Conservation (phyloP, 1,140 invertebrate species). For the Papilio polytes region DNA sequence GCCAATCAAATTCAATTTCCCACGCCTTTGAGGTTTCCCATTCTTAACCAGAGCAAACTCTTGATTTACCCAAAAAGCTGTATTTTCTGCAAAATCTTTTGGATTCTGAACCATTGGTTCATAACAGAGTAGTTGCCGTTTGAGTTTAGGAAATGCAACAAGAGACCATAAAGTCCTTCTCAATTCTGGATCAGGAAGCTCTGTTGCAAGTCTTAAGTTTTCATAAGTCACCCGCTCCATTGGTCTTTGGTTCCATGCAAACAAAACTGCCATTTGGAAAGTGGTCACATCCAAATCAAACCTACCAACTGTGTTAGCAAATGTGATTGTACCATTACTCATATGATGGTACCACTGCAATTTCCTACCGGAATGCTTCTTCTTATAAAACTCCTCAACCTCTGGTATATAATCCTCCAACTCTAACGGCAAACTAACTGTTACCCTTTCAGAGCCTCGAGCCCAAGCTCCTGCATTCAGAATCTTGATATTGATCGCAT, state of each 20-base stretch:
- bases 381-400: slow-evolving; percentile 97
- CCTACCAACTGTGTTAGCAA: slow-evolving; percentile 95
- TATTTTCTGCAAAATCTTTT: slow-evolving; percentile 97
- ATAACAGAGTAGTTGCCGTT: slow-evolving; percentile 94
- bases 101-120: slow-evolving; percentile 91
- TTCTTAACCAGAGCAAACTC: slow-evolving; percentile 97
- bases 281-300: slow-evolving; percentile 99
- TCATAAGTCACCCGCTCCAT: slow-evolving; percentile 97
- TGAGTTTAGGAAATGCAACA: slow-evolving; percentile 98
- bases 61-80: slow-evolving; percentile 98
- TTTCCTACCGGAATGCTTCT: slow-evolving; percentile 98
- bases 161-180: slow-evolving; percentile 98
- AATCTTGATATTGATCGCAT: slow-evolving; percentile 95
- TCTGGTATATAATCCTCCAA: slow-evolving; percentile 99
- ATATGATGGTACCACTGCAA: slow-evolving; percentile 99
- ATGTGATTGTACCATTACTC: slow-evolving; percentile 99
- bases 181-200: slow-evolving; percentile 98
- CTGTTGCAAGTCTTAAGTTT: slow-evolving; percentile 97
- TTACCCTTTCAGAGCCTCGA: slow-evolving; percentile 95
- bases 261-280: slow-evolving; percentile 99
- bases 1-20: slow-evolving; percentile 97
- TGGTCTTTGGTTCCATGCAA: slow-evolving; percentile 98
- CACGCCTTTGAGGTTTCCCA: slow-evolving; percentile 96
- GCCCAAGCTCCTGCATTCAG: slow-evolving; percentile 99
- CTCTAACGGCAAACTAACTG: slow-evolving; percentile 97